Evolutionary conservation across 2,888 invertebrate genomes (phyloP).

Genomic region (Temnothorax unifasciatus): DNA sequence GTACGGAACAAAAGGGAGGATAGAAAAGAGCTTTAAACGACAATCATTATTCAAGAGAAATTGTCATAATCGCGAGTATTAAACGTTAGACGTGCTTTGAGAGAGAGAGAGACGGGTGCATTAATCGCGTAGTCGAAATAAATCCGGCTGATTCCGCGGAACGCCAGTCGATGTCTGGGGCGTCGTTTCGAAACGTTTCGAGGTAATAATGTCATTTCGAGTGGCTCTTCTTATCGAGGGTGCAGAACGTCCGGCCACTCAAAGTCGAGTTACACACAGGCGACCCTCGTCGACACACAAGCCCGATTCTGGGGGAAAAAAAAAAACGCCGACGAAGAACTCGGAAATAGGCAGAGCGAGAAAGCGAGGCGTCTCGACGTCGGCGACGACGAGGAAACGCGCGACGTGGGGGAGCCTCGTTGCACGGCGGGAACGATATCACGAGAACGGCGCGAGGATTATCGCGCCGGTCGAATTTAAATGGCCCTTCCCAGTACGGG

Average conservation of each 20-base stretch:
- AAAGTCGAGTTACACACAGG: slow-evolving; percentile 57
- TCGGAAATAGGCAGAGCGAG: slow-evolving; percentile 39
- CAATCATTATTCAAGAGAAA: slow-evolving; percentile 5
- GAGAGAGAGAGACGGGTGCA: not conserved
- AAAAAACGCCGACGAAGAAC: slow-evolving; percentile 35
- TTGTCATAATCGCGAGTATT: slow-evolving; percentile 18
- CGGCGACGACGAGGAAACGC: not conserved
- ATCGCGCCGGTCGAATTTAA: slow-evolving; percentile 61
- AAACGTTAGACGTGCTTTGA: not conserved
- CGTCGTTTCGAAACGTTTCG: slow-evolving; percentile 29
- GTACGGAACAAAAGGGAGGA: not conserved
- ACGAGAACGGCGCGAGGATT: slow-evolving; percentile 41
- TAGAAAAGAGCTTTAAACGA: not conserved
- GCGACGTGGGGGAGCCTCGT: not conserved
- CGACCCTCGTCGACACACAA: slow-evolving; percentile 20
- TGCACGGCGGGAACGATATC: slow-evolving; percentile 17
- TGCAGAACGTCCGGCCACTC: slow-evolving; percentile 39
- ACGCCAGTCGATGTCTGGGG: slow-evolving; percentile 29
- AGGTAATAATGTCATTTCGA: slow-evolving; percentile 59
- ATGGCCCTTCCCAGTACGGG: slow-evolving; percentile 52
- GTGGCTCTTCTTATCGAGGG: slow-evolving; percentile 51
- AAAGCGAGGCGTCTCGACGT: slow-evolving; percentile 11
- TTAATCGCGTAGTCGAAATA: slow-evolving; percentile 46
- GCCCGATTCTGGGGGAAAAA: slow-evolving; percentile 16
- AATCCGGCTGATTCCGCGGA: slow-evolving; percentile 50